Evolutionary conservation across 2,888 invertebrate genomes (phyloP), one percentile per base, ranked within the genome.

Genomic region (Drosophila tanythrix): DNA sequence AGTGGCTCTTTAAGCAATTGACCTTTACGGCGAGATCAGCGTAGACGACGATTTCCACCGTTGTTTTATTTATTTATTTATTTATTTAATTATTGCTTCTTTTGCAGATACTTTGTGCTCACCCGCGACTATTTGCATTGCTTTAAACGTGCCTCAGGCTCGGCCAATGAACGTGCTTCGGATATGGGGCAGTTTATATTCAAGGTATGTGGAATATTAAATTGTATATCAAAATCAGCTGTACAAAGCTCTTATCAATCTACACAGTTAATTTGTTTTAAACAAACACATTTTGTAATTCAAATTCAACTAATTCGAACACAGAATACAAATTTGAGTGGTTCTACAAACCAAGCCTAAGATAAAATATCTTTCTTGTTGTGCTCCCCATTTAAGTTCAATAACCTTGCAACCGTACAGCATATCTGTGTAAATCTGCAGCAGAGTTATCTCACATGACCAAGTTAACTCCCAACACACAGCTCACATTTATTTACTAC

Each of bases 161-260:
- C 94, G 63, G 92, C 92, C 27, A 92, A 92, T 74, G 93, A 93
- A 81, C 91, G 93, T 74, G 94, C 95, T 73, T 95, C 95, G 21
- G 95, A 95, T 90, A 95, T 95, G 95, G 95, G 95, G 75, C 95
- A 95, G 92, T 95, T 95, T 91, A 94, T 95, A 81, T 95, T 95
- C 93, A 95, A 95, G 93, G 94, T 94, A 91, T 60, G 76, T 35
- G 1, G 10, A 27, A 38, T 13, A n/a, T 38, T 46, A 1, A 2
- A 25, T 8, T 8, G 1, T 46, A 46, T 15, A 15, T 15, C 25
- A 25, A 46, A 46, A 43, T 43, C n/a, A 11, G 10, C n/a, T 6
- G 15, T 15, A 7, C 21, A 15, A 25, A 25, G 11, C 21, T 46
- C 2, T 15, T 8, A 7, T 2, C 21, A 46, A 46, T 25, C 15